These are phyloP conservation scores for Trematocara zebra DNA, from an alignment of 2,113 vertebrate genomes.

Conservation along the genomic window DNA sequence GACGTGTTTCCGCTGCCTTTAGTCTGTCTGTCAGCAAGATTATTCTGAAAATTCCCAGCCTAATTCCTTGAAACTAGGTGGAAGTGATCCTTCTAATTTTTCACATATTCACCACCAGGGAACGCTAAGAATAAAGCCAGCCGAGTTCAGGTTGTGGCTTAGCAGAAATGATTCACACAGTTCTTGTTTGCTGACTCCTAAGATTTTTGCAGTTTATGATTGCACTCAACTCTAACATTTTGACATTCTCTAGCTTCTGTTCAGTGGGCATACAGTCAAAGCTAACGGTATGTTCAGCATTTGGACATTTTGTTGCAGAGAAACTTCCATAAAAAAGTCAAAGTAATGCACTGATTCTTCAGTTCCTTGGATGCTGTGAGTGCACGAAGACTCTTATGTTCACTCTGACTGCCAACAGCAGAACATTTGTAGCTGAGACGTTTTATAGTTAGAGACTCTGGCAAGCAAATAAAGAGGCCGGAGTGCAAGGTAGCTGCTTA, in stretches of 20 bases:
- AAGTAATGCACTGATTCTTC: not conserved
- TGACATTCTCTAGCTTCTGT: not conserved
- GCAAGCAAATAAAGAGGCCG: not conserved
- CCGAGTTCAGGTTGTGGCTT: not conserved
- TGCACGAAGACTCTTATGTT: not conserved
- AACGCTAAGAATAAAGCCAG: not conserved
- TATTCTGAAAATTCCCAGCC: not conserved
- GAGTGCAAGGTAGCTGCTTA: not conserved
- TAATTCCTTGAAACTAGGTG: not conserved
- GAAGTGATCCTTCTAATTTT: not conserved
- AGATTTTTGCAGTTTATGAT: not conserved
- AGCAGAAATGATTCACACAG: not conserved
- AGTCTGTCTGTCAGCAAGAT: not conserved
- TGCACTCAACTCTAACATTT: not conserved
- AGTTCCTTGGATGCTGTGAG: not conserved
- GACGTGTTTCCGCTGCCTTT: accelerated
- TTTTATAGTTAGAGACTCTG: not conserved
- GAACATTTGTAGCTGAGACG: not conserved
- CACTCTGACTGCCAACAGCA: not conserved
- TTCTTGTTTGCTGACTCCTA: not conserved
- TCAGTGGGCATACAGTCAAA: not conserved
- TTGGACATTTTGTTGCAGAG: not conserved
- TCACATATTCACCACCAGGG: not conserved
- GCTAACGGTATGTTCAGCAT: not conserved
- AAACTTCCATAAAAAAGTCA: not conserved